phyloP scores from a whole-genome alignment of 2,797 vertebrate species.

The Cirrhinus mrigala region DNA sequence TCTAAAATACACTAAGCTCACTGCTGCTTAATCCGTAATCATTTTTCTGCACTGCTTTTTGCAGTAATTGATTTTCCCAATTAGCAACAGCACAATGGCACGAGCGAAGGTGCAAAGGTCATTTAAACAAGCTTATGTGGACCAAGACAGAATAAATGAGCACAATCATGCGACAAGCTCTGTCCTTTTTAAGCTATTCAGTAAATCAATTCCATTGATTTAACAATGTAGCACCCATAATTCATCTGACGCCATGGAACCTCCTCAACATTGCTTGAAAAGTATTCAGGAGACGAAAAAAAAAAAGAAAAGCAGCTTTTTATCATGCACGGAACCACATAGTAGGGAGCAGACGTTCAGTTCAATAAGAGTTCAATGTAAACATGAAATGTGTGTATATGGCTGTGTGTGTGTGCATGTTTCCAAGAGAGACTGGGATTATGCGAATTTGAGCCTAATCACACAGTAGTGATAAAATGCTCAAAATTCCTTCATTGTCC shows the following conservation, averaged over 20 bases:
- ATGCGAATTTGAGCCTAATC: constrained; percentile 31
- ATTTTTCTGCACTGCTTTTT: neutral
- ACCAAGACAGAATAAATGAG: neutral
- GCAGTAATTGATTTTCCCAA: constrained; percentile 8
- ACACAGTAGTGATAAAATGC: constrained; percentile 13
- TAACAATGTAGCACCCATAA: neutral
- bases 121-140: neutral
- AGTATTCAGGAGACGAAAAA: neutral
- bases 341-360: neutral
- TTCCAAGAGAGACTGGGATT: constrained; percentile 10
- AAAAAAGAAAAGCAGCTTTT: neutral
- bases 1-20: neutral
- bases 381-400: neutral
- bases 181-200: constrained; percentile 2
- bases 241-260: neutral
- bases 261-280: neutral
- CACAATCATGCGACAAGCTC: constrained; percentile 1
- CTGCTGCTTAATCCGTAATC: neutral
- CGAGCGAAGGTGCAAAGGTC: constrained; percentile 13
- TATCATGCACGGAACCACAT: neutral
- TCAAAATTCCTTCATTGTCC: neutral
- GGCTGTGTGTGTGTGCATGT: neutral
- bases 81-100: neutral
- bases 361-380: neutral
- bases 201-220: neutral